Percentiles rank a stretch among this genome's conserved stretches.
Evolutionary conservation across 2,113 vertebrate species (phyloP).

Genomic region (Eretmochelys imbricata): DNA sequence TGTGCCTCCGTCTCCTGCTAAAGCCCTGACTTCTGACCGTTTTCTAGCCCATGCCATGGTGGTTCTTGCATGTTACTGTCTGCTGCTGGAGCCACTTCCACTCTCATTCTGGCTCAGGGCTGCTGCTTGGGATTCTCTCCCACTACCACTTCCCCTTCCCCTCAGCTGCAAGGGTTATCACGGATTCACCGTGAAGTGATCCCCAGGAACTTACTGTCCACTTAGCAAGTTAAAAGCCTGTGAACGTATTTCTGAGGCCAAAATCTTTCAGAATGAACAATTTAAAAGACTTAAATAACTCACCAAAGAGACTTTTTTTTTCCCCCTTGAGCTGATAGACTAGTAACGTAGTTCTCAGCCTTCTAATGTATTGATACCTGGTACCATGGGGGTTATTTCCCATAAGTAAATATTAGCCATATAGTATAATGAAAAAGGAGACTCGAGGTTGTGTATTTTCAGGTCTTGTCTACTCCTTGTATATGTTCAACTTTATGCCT

Average conservation of each 20-base stretch:
- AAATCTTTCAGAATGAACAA: background rate
- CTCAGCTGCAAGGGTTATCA: too few species aligned
- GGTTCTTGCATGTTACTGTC: too few species aligned
- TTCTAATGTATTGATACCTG: background rate
- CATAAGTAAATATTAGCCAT: background rate
- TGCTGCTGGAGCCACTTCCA: too few species aligned
- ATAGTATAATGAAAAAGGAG: background rate
- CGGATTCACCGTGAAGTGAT: background rate
- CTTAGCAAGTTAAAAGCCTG: background rate
- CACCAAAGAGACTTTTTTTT: background rate
- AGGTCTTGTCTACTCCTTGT: background rate
- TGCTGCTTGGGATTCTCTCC: too few species aligned
- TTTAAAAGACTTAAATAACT: background rate
- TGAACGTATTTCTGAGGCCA: background rate
- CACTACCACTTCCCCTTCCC: too few species aligned
- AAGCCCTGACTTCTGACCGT: too few species aligned
- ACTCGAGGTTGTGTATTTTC: background rate
- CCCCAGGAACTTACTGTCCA: background rate
- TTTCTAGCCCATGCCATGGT: too few species aligned
- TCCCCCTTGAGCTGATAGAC: background rate
- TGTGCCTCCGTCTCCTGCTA: too few species aligned
- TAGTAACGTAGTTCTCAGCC: background rate
- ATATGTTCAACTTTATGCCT: background rate
- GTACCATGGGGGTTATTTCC: conserved; percentile 16
- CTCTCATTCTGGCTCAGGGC: too few species aligned